A percentile compares a stretch with the other conserved stretches of the same genome.
phyloP scores from a whole-genome alignment of 1,140 invertebrate genomes.

The Stegodyphus dumicola region DNA sequence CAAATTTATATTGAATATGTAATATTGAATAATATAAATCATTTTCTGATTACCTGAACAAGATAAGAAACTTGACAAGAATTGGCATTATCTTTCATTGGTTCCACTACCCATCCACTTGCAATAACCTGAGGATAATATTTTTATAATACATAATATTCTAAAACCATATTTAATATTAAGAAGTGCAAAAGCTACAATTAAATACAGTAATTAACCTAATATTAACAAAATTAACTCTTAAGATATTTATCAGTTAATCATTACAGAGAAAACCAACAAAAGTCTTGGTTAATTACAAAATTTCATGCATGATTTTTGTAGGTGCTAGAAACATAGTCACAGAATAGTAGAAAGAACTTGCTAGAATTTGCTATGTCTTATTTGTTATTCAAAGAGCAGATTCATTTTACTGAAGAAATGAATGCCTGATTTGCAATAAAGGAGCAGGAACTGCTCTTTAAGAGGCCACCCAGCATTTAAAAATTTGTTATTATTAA shows the following conservation, averaged over 20 bases:
- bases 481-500: no score
- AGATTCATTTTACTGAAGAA: no score
- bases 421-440: no score
- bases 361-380: no score
- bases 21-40: background rate
- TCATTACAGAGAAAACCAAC: background rate
- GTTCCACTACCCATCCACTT: conserved; percentile 58
- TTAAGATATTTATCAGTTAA: background rate
- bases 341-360: no score
- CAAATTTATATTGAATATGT: background rate
- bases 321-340: background rate
- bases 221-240: background rate
- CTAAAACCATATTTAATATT: background rate
- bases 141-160: background rate
- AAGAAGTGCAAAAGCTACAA: background rate
- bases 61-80: conserved; percentile 45
- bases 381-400: no score
- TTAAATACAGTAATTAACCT: background rate
- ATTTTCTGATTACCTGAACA: conserved; percentile 33
- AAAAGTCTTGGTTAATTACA: background rate
- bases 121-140: conserved; percentile 23
- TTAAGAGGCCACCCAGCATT: no score
- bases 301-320: background rate
- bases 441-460: no score
- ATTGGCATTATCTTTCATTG: background rate